Percentiles rank a stretch among this genome's conserved stretches.
Conservation (phyloP, 2,113 vertebrate genomes). For the Heterochromis multidens region DNA sequence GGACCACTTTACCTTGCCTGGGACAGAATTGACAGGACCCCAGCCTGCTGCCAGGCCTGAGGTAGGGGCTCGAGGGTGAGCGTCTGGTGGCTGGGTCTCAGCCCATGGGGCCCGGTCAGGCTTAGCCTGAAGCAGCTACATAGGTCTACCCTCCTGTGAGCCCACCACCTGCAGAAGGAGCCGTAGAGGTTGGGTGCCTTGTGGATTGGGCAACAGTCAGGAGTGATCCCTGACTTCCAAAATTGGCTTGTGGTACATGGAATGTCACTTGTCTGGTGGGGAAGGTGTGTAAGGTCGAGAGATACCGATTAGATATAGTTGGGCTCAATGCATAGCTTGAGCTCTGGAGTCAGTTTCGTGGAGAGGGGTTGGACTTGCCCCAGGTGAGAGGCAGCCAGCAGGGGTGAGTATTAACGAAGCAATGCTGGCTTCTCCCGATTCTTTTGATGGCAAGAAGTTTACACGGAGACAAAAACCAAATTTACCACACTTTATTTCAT, state of each 20-base stretch:
- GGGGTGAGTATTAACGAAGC: no score
- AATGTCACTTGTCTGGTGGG: neutral
- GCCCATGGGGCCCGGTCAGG: no score
- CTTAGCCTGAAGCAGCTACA: neutral
- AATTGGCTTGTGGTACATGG: neutral
- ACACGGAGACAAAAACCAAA: no score
- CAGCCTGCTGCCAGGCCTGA: no score
- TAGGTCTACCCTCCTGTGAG: neutral
- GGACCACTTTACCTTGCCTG: neutral
- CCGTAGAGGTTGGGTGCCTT: neutral
- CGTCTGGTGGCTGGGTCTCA: neutral
- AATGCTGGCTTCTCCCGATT: no score
- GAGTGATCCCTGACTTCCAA: no score
- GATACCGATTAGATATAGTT: neutral
- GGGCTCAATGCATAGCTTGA: neutral
- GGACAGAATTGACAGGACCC: neutral
- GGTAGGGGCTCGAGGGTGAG: neutral
- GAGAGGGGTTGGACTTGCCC: neutral
- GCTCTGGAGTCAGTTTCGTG: neutral
- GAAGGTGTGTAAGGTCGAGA: neutral
- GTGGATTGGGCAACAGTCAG: neutral
- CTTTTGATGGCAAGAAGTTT: no score
- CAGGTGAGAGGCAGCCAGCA: neutral
- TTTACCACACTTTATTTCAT: no score
- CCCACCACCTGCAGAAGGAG: neutral